A percentile compares a stretch with the other conserved stretches of the same genome.
phyloP scores from a whole-genome alignment of 92 coral and sea anemone genomes.

The Epizoanthus scotinus region DNA sequence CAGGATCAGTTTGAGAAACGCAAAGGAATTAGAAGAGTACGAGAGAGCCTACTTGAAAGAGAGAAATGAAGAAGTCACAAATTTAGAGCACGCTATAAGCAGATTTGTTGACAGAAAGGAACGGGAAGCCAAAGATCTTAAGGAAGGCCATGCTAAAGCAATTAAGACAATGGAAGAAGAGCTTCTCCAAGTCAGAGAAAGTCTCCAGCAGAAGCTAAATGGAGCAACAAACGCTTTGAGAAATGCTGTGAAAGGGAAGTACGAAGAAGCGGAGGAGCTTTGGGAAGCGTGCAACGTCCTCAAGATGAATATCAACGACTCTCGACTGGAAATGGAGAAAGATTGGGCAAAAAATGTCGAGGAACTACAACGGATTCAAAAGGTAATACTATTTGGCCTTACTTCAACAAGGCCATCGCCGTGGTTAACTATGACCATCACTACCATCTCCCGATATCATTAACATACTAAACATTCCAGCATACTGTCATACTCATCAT shows the following conservation, averaged over 20 bases:
- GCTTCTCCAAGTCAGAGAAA: not conserved
- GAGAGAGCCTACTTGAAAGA: not conserved
- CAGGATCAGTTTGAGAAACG: conserved; percentile 4
- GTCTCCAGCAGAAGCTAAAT: not conserved
- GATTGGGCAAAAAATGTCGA: not conserved
- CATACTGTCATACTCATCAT: no score
- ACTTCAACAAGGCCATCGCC: no score
- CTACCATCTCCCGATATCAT: no score
- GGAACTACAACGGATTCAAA: not conserved
- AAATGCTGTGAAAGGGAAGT: not conserved
- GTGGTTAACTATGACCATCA: no score
- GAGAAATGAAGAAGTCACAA: conserved; percentile 1
- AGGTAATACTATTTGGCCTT: not conserved
- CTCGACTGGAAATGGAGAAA: not conserved
- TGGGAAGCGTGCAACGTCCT: conserved; percentile 13
- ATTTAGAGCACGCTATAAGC: conserved; percentile 15
- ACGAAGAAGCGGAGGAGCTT: conserved; percentile 5
- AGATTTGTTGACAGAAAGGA: conserved; percentile 17
- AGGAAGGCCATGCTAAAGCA: not conserved
- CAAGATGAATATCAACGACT: not conserved
- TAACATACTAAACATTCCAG: no score
- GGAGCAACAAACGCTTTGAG: not conserved
- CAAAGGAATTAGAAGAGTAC: conserved; percentile 13
- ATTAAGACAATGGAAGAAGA: not conserved
- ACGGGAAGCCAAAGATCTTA: not conserved